These are phyloP conservation scores for Palaemon carinicauda DNA, from an alignment of 1,140 invertebrate species.

Conservation along the genomic window DNA sequence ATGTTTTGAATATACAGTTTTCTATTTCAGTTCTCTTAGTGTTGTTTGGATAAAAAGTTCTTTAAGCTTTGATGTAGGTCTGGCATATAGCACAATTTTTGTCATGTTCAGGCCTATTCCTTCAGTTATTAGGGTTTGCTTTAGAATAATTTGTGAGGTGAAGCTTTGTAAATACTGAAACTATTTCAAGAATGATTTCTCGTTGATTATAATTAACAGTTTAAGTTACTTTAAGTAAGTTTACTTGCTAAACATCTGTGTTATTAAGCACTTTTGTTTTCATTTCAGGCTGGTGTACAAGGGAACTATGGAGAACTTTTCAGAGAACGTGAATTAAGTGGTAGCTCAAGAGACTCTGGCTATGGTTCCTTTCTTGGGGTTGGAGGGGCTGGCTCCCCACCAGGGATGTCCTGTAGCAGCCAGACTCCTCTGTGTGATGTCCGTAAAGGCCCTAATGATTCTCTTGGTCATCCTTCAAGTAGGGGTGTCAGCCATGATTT, in stretches of 20 bases:
- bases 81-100: too few species aligned
- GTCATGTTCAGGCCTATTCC: too few species aligned
- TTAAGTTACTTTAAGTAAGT: neutral
- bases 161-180: too few species aligned
- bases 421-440: constrained; percentile 35
- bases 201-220: too few species aligned
- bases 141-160: too few species aligned
- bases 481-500: constrained; percentile 30
- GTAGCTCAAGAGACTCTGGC: constrained; percentile 56
- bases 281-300: constrained; percentile 27
- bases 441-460: constrained; percentile 29
- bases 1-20: too few species aligned
- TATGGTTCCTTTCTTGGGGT: constrained; percentile 55
- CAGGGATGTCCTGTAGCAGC: constrained; percentile 29
- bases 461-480: constrained; percentile 18
- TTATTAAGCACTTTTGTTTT: neutral
- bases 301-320: constrained; percentile 51
- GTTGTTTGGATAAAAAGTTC: too few species aligned
- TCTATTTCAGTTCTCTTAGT: too few species aligned
- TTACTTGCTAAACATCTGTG: neutral
- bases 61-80: too few species aligned
- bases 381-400: constrained; percentile 43
- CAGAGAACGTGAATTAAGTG: constrained; percentile 55
- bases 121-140: too few species aligned
- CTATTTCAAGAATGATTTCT: too few species aligned